Conservation (phyloP, 2,888 invertebrate genomes). For the Buathra laborator region DNA sequence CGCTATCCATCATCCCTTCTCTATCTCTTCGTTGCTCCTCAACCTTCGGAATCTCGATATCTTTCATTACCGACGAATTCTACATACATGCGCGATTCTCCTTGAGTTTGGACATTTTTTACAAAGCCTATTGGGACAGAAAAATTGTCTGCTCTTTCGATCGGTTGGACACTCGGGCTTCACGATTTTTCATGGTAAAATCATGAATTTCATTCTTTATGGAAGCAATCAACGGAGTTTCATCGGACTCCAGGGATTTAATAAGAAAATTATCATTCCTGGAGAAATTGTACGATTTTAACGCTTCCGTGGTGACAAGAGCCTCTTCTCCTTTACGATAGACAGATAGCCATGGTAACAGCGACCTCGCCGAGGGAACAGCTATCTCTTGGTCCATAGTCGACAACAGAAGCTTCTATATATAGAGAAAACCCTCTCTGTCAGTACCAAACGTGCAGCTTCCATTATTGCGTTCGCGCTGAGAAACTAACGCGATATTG, state of each 20-base stretch:
- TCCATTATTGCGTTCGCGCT: conserved; percentile 52
- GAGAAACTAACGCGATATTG: conserved; percentile 78
- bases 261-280: neutral
- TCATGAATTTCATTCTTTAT: no score
- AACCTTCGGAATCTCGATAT: conserved; percentile 38
- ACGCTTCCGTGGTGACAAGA: neutral
- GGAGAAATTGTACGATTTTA: neutral
- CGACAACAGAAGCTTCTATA: neutral
- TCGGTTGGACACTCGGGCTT: no score
- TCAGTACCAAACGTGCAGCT: neutral
- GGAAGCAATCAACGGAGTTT: neutral
- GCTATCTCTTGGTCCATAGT: neutral
- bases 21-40: conserved; percentile 29
- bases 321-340: neutral
- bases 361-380: conserved; percentile 5
- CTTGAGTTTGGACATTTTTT: no score
- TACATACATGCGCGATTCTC: neutral
- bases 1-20: conserved; percentile 28
- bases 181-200: no score
- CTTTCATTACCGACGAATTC: neutral
- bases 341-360: conserved; percentile 13
- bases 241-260: neutral
- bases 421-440: neutral
- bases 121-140: no score
- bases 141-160: no score